Conservation (phyloP, 1,140 invertebrate species). For the Bombus impatiens region DNA sequence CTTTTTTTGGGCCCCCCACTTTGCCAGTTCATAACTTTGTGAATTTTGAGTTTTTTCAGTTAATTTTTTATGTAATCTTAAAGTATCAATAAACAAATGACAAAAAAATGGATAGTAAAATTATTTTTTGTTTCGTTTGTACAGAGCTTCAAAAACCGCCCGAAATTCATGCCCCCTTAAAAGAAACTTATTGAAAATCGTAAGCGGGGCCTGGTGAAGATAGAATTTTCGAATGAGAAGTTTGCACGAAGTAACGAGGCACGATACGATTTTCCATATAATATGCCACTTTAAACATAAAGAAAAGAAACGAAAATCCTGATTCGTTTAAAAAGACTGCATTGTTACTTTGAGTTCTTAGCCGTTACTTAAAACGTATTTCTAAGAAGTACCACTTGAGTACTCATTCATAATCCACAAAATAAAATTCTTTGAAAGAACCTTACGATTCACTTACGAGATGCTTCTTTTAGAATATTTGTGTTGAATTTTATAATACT, state of each 20-base stretch:
- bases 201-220: not conserved
- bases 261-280: not conserved
- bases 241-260: no score
- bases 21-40: no score
- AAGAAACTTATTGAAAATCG: not conserved
- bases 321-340: not conserved
- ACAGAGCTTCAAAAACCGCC: no score
- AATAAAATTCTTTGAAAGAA: conserved; percentile 2
- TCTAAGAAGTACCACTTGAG: not conserved
- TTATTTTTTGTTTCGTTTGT: no score
- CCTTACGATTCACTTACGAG: not conserved
- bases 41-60: no score
- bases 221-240: no score
- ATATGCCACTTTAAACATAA: not conserved
- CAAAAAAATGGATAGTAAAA: no score
- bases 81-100: no score
- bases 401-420: not conserved
- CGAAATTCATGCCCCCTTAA: no score
- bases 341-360: not conserved
- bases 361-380: not conserved
- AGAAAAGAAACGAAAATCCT: not conserved
- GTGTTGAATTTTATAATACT: not conserved
- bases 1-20: no score
- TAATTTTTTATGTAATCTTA: no score
- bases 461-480: not conserved